Evolutionary conservation across 1,140 invertebrate genomes (phyloP), one percentile per base, ranked within the genome.

Genomic region (Trinorchestia longiramus): DNA sequence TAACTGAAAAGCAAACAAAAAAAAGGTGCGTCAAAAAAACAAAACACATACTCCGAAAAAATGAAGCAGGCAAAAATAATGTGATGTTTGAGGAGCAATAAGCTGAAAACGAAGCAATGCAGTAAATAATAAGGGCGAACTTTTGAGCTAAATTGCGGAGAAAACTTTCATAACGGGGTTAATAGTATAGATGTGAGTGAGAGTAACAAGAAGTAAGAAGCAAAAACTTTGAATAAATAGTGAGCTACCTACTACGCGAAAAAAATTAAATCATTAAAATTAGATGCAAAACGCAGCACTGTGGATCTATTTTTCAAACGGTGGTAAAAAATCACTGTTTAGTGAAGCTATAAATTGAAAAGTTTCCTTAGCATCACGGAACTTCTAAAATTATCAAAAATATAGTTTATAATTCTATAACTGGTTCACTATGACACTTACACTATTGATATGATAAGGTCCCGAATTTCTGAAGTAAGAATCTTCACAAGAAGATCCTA

Each of bases 371-470:
- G 6, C 47, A 53, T 19, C 47, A 53, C 47, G 19, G 62, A 77
- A 77, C 28, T 11, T 77, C 62, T 36, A 11, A 28, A 77, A 77
- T 77, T 77, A 77, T 77, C 28, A 77, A 77, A 77, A 77, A 77
- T 77, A 77, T 77, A 77, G 15, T 36, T 77, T 36, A 11, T 23
- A 44, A 11, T 94, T 45, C 92, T 94, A 94, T 94, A 94, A 94
- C 43, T 94, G 92, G 47, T 94, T 94, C 0, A 94, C 92, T 45
- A 94, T 94, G 43, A 94, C 92, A 94, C 92, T 94, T 94, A 94
- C 92, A 43, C 92, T 94, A 40, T 94, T 94, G 92, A 94, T 94
- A 94, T 94, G 92, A 94, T 94, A 94, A 36, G 92, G 92, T 44
- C 92, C 92, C 15, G 92, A 94, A 45, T 94, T 94, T 94, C 92